Percentiles rank a stretch among this genome's conserved stretches.
These are phyloP conservation scores for Glyphotaelius pellucidus DNA, from an alignment of 2,888 invertebrate genomes.

Conservation along the genomic window DNA sequence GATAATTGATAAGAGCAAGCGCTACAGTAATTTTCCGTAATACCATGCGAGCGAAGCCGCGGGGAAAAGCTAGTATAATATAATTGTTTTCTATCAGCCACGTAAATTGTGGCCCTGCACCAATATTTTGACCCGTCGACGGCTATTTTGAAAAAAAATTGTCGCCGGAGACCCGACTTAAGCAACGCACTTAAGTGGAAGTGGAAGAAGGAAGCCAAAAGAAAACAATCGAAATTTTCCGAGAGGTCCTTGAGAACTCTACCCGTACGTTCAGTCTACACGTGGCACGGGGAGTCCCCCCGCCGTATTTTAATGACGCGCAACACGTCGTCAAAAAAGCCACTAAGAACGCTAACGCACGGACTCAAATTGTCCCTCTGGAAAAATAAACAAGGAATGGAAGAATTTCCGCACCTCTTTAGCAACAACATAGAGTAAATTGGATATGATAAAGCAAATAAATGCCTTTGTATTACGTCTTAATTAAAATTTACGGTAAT, in stretches of 20 bases:
- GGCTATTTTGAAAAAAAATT: too few relatives aligned
- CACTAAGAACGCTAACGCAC: not conserved
- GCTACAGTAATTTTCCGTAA: too few relatives aligned
- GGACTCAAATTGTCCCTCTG: not conserved
- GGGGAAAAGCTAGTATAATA: too few relatives aligned
- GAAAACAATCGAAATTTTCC: not conserved
- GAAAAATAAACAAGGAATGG: not conserved
- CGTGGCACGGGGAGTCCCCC: not conserved
- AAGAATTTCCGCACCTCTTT: too few relatives aligned
- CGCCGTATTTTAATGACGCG: not conserved
- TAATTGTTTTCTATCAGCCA: too few relatives aligned
- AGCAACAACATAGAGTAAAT: not conserved
- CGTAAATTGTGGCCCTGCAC: too few relatives aligned
- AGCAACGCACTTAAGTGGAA: too few relatives aligned
- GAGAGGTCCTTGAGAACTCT: not conserved
- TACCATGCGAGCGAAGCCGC: too few relatives aligned
- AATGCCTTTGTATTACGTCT: too few relatives aligned
- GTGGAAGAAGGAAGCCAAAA: not conserved
- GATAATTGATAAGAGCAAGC: too few relatives aligned
- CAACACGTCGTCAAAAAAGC: not conserved
- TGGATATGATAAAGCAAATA: not conserved
- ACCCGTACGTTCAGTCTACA: not conserved
- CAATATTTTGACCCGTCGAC: too few relatives aligned
- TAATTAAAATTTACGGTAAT: too few relatives aligned
- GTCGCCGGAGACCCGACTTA: not conserved